Evolutionary conservation across 2,888 invertebrate genomes (phyloP), one percentile per base, ranked within the genome.

Genomic region (Acholoe squamosa): DNA sequence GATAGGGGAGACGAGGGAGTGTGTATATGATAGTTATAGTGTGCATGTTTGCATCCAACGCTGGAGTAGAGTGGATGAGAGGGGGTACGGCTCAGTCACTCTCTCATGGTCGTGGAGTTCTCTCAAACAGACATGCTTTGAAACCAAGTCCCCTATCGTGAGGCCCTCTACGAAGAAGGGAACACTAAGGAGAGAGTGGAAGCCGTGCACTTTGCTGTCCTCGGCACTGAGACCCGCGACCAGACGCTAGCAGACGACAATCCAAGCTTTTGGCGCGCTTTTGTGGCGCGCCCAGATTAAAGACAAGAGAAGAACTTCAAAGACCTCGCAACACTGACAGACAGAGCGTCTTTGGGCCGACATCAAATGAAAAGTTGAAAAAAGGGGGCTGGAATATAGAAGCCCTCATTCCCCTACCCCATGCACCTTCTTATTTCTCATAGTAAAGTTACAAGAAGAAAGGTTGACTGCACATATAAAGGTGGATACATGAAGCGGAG

Each of bases 301-400:
- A 80, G 80, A 80, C 80, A 80, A 80, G 43, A 33, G 80, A 25
- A 10, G 43, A 16, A 43, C 80, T 22, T 80, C 80, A 80, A 80
- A 80, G 80, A 80, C 14, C 43, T 22, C 43, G 34, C 43, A 34
- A 80, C 80, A 80, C 80, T 43, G 80, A 80, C 80, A 80, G 34
- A 43, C 34, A 34, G 0, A 61, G 3, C 34, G 19, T 19, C 43
- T 80, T 80, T 34, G 34, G 80, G 19, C 16, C 16, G 22, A 80
- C 80, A 80, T 80, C 80, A 80, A 80, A 80, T 80, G 80, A 43
- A 33, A 43, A 80, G 80, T 80, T 80, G 34, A 80, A 80, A 80
- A 43, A 43, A n/a, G n/a, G 43, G 43, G 43, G 43, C 43, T 43
- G 3, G 43, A 43, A 43, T 43, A 43, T 43, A 43, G 43, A 43